A percentile compares a stretch with the other conserved stretches of the same genome.
Conservation (phyloP, 1,140 invertebrate species). For the Pogonomyrmex californicus region DNA sequence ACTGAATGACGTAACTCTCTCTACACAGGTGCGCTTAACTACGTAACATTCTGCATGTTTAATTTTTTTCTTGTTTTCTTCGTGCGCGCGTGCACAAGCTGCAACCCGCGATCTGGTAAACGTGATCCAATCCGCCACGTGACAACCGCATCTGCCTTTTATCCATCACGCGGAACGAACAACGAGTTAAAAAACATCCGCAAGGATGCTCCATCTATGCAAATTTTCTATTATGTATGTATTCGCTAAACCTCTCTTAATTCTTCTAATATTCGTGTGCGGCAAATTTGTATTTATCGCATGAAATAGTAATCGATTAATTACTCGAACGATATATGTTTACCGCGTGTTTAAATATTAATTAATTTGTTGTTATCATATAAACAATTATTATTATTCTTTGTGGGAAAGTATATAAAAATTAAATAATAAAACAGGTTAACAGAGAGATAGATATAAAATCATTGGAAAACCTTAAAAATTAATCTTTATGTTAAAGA, state of each 20-base stretch:
- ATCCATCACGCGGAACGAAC: neutral
- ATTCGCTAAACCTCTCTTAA: neutral
- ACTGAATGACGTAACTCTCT: conserved; percentile 80
- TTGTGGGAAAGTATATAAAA: neutral
- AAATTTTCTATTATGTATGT: conserved; percentile 1
- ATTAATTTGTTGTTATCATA: neutral
- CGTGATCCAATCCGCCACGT: conserved; percentile 55
- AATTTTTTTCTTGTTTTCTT: conserved; percentile 68
- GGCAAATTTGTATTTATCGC: neutral
- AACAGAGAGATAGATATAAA: neutral
- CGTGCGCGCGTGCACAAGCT: conserved; percentile 34
- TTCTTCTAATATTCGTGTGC: neutral
- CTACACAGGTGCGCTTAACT: conserved; percentile 70
- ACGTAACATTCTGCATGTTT: conserved; percentile 71
- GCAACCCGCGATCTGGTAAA: conserved; percentile 20
- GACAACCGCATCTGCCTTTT: conserved; percentile 17
- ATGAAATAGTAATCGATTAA: conserved; percentile 20
- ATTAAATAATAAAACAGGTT: neutral
- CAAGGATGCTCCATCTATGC: neutral
- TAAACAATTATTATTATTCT: neutral
- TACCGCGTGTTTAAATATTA: conserved; percentile 12
- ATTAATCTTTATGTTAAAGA: neutral
- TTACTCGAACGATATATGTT: neutral
- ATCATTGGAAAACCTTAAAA: neutral
- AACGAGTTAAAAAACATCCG: neutral